Conservation (phyloP, 2,888 invertebrate species). For the Lepas anatifera region DNA sequence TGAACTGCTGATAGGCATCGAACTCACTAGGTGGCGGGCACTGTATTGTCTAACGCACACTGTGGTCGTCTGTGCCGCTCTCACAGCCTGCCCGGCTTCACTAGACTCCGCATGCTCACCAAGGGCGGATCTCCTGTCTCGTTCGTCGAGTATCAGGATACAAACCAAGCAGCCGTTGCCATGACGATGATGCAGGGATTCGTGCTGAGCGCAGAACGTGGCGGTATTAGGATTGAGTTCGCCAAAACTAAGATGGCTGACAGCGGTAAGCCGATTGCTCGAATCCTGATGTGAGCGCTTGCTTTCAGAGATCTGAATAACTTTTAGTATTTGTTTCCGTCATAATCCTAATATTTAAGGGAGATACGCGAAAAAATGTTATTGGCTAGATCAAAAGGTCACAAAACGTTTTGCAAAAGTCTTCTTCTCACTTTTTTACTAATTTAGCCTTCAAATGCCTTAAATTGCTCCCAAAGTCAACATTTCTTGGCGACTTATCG, state of each 20-base stretch:
- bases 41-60: conserved; percentile 8
- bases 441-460: no score
- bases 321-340: no score
- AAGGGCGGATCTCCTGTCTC: conserved; percentile 83
- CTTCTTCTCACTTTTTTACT: no score
- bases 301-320: neutral
- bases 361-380: no score
- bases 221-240: conserved; percentile 96
- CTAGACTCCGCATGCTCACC: conserved; percentile 78
- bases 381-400: no score
- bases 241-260: conserved; percentile 98
- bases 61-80: conserved; percentile 13
- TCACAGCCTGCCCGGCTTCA: conserved; percentile 92
- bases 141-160: conserved; percentile 94
- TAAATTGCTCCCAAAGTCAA: no score
- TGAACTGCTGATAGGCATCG: neutral
- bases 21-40: conserved; percentile 2
- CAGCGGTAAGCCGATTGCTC: conserved; percentile 33
- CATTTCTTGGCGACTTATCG: no score
- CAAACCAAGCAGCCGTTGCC: conserved; percentile 80
- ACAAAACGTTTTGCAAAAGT: no score
- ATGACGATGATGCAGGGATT: conserved; percentile 91
- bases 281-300: neutral
- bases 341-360: no score
- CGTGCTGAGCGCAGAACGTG: conserved; percentile 89